Base-by-base conservation (phyloP, 2,797 vertebrate genomes). In the Ataeniobius toweri region DNA sequence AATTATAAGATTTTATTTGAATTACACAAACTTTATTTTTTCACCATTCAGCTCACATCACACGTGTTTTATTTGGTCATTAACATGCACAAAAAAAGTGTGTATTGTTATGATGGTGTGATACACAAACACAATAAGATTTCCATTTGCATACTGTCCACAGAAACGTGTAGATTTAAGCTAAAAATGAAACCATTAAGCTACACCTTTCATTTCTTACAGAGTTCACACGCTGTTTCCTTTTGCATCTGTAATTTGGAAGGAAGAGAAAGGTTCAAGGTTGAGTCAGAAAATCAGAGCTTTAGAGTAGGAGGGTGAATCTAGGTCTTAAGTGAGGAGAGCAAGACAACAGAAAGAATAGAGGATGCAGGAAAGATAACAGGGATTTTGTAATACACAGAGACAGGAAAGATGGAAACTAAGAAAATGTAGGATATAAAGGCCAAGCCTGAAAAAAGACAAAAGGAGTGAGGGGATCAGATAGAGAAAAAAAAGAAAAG, bases 401-500 rank as follows among this genome's bases (percentile, higher is more conserved):
- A 78, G 24, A 41, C 50, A 51, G 55, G 63, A 9, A 36, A 71
- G 77, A 83, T 71, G 36, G 41, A 80, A 58, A 80, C 56, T 80
- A 69, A 80, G 61, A 83, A 81, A 79, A 76, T 50, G 39, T 58
- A 48, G 48, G 63, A 81, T 80, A 70, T 63, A 63, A 61, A 59
- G 26, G 61, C n/a, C 36, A 68, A 22, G 76, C 48, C 73, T 69
- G 80, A 82, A 82, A 44, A 63, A 20, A n/a, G 50, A 61, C 3
- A 0, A 28, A 2, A 39, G 51, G 59, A 80, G 46, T 74, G 26
- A 82, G 39, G 44, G 65, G 78, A 83, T 87, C 58, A 61, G 71
- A 76, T 51, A 7, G 46, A 24, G 9, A 79, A 85, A 86, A 44
- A 58, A 82, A 78, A 82, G 63, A 78, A 56, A 74, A 76, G 51